Evolutionary conservation across 1,140 invertebrate species (phyloP).

Genomic region (Papilio aristodemus): DNA sequence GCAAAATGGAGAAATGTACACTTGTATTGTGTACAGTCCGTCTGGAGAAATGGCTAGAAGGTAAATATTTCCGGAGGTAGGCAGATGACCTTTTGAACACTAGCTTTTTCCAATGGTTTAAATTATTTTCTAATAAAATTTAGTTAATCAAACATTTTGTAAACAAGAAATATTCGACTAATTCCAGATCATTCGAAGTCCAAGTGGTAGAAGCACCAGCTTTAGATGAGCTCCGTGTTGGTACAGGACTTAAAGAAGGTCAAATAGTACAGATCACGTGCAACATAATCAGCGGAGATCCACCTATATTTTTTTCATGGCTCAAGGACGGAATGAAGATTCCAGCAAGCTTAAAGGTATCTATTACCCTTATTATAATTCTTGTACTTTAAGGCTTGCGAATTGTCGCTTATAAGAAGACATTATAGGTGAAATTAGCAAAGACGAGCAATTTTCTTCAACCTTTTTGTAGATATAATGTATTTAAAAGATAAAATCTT

Average conservation of each 20-base stretch:
- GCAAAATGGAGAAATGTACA: slow-evolving; percentile 87
- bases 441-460: too few relatives aligned
- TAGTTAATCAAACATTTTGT: too few relatives aligned
- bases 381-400: too few relatives aligned
- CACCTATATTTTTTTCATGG: slow-evolving; percentile 94
- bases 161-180: too few relatives aligned
- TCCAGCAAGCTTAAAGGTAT: slow-evolving; percentile 84
- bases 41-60: slow-evolving; percentile 88
- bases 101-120: too few relatives aligned
- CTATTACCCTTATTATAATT: too few relatives aligned
- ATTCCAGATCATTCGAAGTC: slow-evolving; percentile 81
- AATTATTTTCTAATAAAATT: too few relatives aligned
- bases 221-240: slow-evolving; percentile 80
- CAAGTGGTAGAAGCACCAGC: slow-evolving; percentile 88
- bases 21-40: slow-evolving; percentile 89
- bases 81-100: too few relatives aligned
- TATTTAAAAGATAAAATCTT: too few relatives aligned
- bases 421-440: too few relatives aligned
- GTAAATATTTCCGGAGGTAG: slow-evolving; percentile 43
- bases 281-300: slow-evolving; percentile 94
- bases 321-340: slow-evolving; percentile 90
- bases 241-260: slow-evolving; percentile 89
- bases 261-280: slow-evolving; percentile 94
- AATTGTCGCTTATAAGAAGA: too few relatives aligned
- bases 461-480: too few relatives aligned